Evolutionary conservation across 2,888 invertebrate genomes (phyloP).

Genomic region (Lypha dubia): DNA sequence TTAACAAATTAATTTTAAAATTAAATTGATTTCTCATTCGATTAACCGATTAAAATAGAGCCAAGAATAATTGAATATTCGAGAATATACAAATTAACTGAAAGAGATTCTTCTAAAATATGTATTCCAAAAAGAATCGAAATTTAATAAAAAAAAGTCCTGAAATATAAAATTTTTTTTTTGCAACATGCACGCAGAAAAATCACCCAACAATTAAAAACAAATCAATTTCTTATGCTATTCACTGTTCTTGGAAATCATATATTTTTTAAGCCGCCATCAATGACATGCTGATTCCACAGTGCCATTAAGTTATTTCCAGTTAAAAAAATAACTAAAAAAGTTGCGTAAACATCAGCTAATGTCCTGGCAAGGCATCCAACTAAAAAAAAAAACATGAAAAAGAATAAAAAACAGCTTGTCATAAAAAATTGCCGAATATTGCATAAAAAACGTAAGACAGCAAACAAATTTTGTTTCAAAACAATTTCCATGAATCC

Average conservation of each 20-base stretch:
- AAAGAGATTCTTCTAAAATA: no score
- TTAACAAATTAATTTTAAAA: no score
- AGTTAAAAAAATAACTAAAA: conserved; percentile 56
- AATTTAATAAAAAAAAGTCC: no score
- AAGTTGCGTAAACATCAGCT: conserved; percentile 65
- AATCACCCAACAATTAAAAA: not conserved
- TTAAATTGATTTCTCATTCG: no score
- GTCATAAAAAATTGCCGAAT: conserved; percentile 68
- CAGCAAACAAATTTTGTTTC: conserved; percentile 39
- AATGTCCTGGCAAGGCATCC: conserved; percentile 41
- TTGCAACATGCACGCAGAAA: not conserved
- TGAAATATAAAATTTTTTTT: no score
- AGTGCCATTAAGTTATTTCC: conserved; percentile 28
- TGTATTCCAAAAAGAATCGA: no score
- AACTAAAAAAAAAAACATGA: conserved; percentile 31
- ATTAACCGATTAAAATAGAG: no score
- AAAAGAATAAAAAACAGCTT: conserved; percentile 34
- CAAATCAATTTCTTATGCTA: not conserved
- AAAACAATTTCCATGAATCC: conserved; percentile 64
- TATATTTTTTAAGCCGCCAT: conserved; percentile 14
- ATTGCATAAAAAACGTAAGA: conserved; percentile 71
- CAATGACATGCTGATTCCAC: conserved; percentile 53
- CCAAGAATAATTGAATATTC: no score
- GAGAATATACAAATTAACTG: no score
- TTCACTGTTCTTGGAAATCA: conserved; percentile 48